Evolutionary conservation across 2,113 vertebrate species (phyloP).

Genomic region (Labeo catla): DNA sequence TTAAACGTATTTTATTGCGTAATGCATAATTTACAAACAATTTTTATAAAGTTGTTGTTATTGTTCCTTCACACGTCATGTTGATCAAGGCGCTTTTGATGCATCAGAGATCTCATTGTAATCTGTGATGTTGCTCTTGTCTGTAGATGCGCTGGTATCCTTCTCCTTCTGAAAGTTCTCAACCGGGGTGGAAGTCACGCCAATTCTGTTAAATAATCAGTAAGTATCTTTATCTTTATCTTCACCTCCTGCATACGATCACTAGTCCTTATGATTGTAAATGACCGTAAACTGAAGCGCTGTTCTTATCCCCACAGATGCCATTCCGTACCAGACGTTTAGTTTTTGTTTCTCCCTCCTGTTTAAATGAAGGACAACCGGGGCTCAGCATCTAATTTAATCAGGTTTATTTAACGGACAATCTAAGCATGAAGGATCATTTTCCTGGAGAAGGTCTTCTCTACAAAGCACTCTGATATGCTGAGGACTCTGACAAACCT

Average conservation of each 20-base stretch:
- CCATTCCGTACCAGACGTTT: slow-evolving; percentile 26
- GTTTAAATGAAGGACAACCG: slow-evolving; percentile 46
- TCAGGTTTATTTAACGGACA: slow-evolving; percentile 63
- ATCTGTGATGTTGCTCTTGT: not conserved
- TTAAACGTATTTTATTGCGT: no score
- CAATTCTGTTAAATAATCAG: slow-evolving; percentile 92
- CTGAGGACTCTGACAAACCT: slow-evolving; percentile 40
- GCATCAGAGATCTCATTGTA: not conserved
- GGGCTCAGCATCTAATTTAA: slow-evolving; percentile 50
- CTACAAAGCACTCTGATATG: slow-evolving; percentile 37
- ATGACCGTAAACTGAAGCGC: not conserved
- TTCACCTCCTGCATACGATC: not conserved
- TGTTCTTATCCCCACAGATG: slow-evolving; percentile 32
- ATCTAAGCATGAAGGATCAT: slow-evolving; percentile 52
- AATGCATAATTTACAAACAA: no score
- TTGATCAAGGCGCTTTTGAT: no score
- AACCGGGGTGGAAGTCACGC: slow-evolving; percentile 96
- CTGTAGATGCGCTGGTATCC: slow-evolving; percentile 96
- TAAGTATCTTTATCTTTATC: slow-evolving; percentile 68
- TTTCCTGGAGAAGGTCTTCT: slow-evolving; percentile 49
- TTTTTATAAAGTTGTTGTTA: no score
- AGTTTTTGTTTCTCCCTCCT: slow-evolving; percentile 17
- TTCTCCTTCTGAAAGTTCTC: slow-evolving; percentile 87
- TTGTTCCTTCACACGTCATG: no score
- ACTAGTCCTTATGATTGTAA: not conserved